Conservation (phyloP, 1,140 invertebrate genomes). For the Acromyrmex charruanus region DNA sequence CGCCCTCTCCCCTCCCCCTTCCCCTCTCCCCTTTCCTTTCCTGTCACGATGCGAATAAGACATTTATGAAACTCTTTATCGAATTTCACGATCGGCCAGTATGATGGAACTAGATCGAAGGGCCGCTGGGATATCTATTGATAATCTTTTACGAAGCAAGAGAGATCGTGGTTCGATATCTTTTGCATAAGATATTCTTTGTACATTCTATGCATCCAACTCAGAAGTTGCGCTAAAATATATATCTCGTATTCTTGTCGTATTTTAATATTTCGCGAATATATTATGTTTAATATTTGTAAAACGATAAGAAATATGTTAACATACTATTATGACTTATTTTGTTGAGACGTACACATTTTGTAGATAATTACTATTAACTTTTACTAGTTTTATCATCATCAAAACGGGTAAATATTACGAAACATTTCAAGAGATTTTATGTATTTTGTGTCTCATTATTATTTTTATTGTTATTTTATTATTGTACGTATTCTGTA, state of each 20-base stretch:
- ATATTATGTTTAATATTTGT: background rate
- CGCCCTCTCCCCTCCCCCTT: background rate
- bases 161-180: conserved; percentile 2
- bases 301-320: background rate
- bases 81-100: conserved; percentile 31
- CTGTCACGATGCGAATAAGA: conserved; percentile 43
- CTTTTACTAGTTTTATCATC: background rate
- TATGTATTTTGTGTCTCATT: too few species aligned
- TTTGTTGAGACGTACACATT: background rate
- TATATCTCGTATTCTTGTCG: background rate
- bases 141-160: conserved; percentile 23
- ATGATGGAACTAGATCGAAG: conserved; percentile 38
- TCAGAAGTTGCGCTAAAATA: background rate
- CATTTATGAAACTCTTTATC: conserved; percentile 44
- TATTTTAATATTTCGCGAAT: background rate
- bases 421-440: background rate
- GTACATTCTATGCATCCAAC: background rate
- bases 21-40: background rate
- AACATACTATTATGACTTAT: background rate
- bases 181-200: conserved; percentile 50
- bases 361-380: background rate
- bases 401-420: background rate
- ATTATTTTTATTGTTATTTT: too few species aligned
- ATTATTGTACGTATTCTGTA: too few species aligned
- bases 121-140: conserved; percentile 31